Conservation (phyloP, 2,113 vertebrate genomes). For the Tympanuchus pallidicinctus region DNA sequence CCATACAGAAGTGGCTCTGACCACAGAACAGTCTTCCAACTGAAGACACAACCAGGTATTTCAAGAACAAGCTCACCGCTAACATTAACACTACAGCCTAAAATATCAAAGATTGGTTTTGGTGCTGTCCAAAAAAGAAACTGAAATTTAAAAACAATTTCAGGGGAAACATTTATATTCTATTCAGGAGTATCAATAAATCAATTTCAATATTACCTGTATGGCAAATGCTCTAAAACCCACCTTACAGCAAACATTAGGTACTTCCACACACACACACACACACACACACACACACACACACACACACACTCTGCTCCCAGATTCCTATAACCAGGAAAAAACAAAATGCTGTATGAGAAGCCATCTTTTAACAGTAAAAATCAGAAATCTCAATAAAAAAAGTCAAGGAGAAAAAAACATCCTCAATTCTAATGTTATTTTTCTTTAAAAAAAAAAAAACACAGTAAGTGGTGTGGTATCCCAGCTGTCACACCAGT, state of each 20-base stretch:
- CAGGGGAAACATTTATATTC: neutral
- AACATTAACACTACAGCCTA: neutral
- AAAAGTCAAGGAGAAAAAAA: neutral
- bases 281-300: neutral
- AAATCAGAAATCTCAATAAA: neutral
- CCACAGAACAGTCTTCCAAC: neutral
- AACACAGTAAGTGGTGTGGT: neutral
- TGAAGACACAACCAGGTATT: neutral
- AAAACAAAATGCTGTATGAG: accelerated
- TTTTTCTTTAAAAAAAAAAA: too few relatives aligned
- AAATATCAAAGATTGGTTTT: neutral
- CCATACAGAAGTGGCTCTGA: neutral
- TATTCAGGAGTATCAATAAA: neutral
- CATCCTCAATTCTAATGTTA: neutral
- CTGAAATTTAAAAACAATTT: neutral
- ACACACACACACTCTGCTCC: neutral
- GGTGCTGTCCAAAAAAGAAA: neutral
- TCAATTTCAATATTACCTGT: neutral
- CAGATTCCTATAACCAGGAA: neutral
- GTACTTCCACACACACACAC: neutral
- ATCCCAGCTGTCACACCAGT: neutral
- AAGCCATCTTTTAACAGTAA: neutral
- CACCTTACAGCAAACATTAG: neutral
- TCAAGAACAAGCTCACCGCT: neutral
- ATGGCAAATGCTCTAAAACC: accelerated